Base-by-base conservation (phyloP, 2,888 invertebrate species). In the Apotomis betuletana region DNA sequence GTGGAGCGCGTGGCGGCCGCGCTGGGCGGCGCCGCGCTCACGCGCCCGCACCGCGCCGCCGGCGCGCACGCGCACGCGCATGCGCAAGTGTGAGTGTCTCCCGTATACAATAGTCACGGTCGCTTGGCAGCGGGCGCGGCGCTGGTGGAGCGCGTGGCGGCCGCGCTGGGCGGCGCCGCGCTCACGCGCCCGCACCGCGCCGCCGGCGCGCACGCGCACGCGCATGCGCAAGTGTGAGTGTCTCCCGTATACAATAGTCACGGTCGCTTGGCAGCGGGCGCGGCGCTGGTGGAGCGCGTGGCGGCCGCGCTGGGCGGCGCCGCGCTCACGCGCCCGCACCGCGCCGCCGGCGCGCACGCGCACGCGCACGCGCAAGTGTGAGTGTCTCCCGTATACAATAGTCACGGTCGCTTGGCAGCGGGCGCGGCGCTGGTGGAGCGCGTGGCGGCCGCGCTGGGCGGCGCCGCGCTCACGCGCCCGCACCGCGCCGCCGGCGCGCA, bases 311-410 rank as follows among this genome's bases (percentile, higher is more conserved):
- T 91, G 76, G 87, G 81, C 9, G 90, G 87, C 76, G 90, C 91
- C 13, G 90, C 91, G 46, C 86, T 88, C 76, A 87, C 90, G 27
- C 86, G 90, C 15, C 90, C 91, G 82, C 91, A 90, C 82, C 88
- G 88, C 78, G 78, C 85, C 69, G 81, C 79, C 57, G 75, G 78
- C 65, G 85, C 84, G 10, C 82, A 82, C 58, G 86, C 87, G 62
- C 84, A 83, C 75, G 89, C 88, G 4, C 89, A 87, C 76, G 83
- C 89, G 63, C 86, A 87, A 70, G 15, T 15, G 15, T 15, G 15
- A 15, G 15, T 15, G 15, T 15, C 15, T 15, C 15, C 15, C 15
- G 0, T 15, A 15, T 15, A 44, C 27, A 27, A 27, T 27, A 27
- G 27, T 27, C 27, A 27, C 77, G 79, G 74, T 77, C 84, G 71